These are phyloP conservation scores for Thymelicus acteon DNA, from an alignment of 2,888 invertebrate genomes.

Conservation along the genomic window DNA sequence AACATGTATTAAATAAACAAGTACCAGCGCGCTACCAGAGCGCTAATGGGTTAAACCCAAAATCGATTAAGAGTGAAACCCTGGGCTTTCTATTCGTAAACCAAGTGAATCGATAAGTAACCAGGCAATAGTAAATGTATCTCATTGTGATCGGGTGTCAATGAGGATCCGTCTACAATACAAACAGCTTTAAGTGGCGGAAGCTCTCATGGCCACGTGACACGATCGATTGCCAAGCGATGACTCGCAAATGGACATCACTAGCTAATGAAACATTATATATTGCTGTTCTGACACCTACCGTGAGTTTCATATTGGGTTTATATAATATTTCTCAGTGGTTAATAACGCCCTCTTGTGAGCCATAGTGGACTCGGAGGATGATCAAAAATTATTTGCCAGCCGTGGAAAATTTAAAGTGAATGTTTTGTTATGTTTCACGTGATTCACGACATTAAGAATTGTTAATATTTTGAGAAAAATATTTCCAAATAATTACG, in stretches of 20 bases:
- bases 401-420: too few species aligned
- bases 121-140: slow-evolving; percentile 5
- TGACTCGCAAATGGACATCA: slow-evolving; percentile 44
- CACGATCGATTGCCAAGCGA: slow-evolving; percentile 41
- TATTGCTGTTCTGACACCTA: not conserved
- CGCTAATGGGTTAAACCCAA: not conserved
- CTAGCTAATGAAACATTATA: slow-evolving; percentile 17
- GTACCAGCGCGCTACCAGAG: too few species aligned
- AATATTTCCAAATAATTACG: too few species aligned
- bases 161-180: slow-evolving; percentile 42
- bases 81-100: not conserved
- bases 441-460: too few species aligned
- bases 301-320: too few species aligned
- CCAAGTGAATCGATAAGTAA: not conserved
- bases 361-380: too few species aligned
- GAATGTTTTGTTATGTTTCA: too few species aligned
- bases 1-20: too few species aligned
- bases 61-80: not conserved
- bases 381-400: too few species aligned
- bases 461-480: too few species aligned
- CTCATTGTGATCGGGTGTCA: slow-evolving; percentile 20
- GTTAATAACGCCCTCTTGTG: too few species aligned
- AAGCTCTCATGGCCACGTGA: slow-evolving; percentile 48
- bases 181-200: slow-evolving; percentile 61
- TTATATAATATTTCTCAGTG: too few species aligned